These are phyloP conservation scores for Nomada goodeniana DNA, from an alignment of 2,888 invertebrate species.

Conservation along the genomic window DNA sequence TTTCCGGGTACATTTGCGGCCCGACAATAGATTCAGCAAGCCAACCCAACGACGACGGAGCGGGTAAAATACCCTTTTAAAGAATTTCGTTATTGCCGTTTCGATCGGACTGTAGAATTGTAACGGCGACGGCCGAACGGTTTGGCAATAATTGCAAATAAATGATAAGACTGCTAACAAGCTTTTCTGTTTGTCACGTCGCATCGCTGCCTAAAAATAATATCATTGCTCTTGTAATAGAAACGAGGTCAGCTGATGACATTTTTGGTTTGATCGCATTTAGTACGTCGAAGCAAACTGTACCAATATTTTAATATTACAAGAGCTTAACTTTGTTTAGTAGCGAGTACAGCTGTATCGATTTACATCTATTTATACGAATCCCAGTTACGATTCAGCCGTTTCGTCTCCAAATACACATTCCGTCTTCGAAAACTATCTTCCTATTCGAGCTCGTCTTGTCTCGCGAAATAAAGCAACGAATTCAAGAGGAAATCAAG, in stretches of 20 bases:
- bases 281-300: not conserved
- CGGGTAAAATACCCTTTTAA: too few relatives aligned
- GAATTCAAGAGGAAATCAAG: too few relatives aligned
- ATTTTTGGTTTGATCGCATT: not conserved
- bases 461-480: not conserved
- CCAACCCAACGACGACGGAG: too few relatives aligned
- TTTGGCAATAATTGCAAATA: not conserved
- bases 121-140: too few relatives aligned
- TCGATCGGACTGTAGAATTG: too few relatives aligned
- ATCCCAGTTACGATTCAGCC: not conserved
- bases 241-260: not conserved
- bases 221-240: not conserved
- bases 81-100: too few relatives aligned
- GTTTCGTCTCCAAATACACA: not conserved
- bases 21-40: too few relatives aligned
- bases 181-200: not conserved
- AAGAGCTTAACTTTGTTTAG: not conserved
- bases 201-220: not conserved
- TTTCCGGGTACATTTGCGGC: too few relatives aligned
- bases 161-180: not conserved
- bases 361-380: conserved; percentile 4
- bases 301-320: not conserved
- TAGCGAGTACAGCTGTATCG: not conserved
- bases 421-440: not conserved
- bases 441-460: not conserved